Evolutionary conservation across 2,113 vertebrate genomes (phyloP).

Genomic region (Coptodon bakossiorum): DNA sequence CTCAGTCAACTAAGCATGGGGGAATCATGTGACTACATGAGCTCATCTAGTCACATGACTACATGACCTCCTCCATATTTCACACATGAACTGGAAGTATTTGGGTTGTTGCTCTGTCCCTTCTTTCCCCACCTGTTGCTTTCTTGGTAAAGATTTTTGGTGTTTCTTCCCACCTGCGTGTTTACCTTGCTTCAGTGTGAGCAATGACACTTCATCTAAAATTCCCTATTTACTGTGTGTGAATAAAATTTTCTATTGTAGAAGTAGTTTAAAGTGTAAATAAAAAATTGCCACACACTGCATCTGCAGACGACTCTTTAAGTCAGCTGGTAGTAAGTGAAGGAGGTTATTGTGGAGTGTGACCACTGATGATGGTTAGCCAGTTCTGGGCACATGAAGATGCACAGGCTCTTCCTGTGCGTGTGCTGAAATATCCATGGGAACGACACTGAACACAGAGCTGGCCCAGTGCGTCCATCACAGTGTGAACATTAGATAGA

Average conservation of each 20-base stretch:
- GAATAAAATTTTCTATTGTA: not conserved
- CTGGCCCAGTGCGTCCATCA: not conserved
- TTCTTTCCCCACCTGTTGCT: not conserved
- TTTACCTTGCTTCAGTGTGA: not conserved
- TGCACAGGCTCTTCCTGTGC: not conserved
- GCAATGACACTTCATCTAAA: not conserved
- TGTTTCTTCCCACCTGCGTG: not conserved
- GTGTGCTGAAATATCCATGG: not conserved
- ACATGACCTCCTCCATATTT: not conserved
- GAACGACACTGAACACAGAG: not conserved
- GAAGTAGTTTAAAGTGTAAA: not conserved
- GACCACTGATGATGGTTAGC: not conserved
- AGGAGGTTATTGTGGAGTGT: not conserved
- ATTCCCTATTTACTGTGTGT: not conserved
- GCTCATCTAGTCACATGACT: not conserved
- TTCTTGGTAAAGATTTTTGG: not conserved
- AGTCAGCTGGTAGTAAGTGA: not conserved
- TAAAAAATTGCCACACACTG: not conserved
- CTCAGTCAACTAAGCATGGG: not conserved
- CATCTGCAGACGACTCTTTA: not conserved
- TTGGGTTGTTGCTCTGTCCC: not conserved
- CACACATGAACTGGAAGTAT: not conserved
- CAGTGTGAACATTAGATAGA: not conserved
- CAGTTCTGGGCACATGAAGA: not conserved
- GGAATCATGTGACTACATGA: not conserved